Percentiles rank a stretch among this genome's conserved stretches.
Conservation (phyloP, 2,113 vertebrate genomes). For the Myiagra hebetior region DNA sequence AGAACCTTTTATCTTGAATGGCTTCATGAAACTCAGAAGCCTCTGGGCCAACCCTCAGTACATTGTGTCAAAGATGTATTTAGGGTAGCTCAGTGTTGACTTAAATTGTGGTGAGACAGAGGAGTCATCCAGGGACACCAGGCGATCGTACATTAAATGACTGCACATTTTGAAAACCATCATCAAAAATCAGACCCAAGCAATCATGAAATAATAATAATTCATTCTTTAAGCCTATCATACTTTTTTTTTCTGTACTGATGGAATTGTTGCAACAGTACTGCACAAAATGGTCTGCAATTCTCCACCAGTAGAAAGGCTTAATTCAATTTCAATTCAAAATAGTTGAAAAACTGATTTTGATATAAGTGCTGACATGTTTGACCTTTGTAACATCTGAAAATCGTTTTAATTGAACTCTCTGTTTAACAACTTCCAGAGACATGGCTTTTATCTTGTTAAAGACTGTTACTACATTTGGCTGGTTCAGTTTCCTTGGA, state of each 20-base stretch:
- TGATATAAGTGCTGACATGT: not conserved
- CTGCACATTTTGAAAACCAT: not conserved
- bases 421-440: not conserved
- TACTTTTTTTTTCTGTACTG: not conserved
- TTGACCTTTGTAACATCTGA: not conserved
- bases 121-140: not conserved
- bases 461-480: not conserved
- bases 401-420: not conserved
- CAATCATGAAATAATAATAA: not conserved
- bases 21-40: not conserved
- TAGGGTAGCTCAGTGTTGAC: not conserved
- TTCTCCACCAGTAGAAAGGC: not conserved
- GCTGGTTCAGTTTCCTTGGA: not conserved
- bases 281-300: not conserved
- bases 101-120: not conserved
- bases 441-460: not conserved
- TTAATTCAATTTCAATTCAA: not conserved
- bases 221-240: not conserved
- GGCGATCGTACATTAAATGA: accelerated
- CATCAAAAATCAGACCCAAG: not conserved
- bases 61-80: not conserved
- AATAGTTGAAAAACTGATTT: not conserved
- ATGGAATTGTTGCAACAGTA: not conserved
- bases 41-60: not conserved
- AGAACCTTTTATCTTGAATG: not conserved